Evolutionary conservation across 2,888 invertebrate genomes (phyloP).

Genomic region (Iphiclides podalirius): DNA sequence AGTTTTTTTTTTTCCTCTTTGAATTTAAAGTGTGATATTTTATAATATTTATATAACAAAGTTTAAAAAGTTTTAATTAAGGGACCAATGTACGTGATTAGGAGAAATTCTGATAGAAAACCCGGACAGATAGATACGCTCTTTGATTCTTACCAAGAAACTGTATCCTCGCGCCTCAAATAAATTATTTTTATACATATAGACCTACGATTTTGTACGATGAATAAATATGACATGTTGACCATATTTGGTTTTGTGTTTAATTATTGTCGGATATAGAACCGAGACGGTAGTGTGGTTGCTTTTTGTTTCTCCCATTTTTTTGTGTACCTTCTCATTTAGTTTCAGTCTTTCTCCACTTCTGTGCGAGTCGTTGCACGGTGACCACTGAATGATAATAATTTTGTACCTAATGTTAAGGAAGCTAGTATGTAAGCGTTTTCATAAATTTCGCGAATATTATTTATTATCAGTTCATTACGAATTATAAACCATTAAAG

Average conservation of each 20-base stretch:
- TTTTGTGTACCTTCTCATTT: slow-evolving; percentile 32
- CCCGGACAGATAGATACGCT: slow-evolving; percentile 47
- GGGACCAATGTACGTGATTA: slow-evolving; percentile 79
- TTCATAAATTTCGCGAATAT: slow-evolving; percentile 76
- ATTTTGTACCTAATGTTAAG: slow-evolving; percentile 78
- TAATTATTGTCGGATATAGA: slow-evolving; percentile 51
- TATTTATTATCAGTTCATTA: slow-evolving; percentile 80
- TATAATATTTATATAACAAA: slow-evolving; percentile 79
- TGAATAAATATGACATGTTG: slow-evolving; percentile 63
- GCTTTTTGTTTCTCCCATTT: slow-evolving; percentile 26
- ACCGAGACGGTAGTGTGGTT: slow-evolving; percentile 52
- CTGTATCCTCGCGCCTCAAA: slow-evolving; percentile 57
- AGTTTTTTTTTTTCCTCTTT: slow-evolving; percentile 54
- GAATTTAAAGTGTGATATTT: slow-evolving; percentile 81
- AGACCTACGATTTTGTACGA: slow-evolving; percentile 61
- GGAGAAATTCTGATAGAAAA: slow-evolving; percentile 73
- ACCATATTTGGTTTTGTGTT: slow-evolving; percentile 65
- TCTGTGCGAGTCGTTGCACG: slow-evolving; percentile 64
- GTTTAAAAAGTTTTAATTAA: slow-evolving; percentile 75
- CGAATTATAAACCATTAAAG: slow-evolving; percentile 74
- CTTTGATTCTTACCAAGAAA: slow-evolving; percentile 62
- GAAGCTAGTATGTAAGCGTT: slow-evolving; percentile 68
- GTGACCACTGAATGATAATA: slow-evolving; percentile 71
- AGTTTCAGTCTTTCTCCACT: slow-evolving; percentile 70
- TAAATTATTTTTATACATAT: slow-evolving; percentile 56